phyloP scores from a whole-genome alignment of 1,140 invertebrate genomes.

The Hyles vespertilio region DNA sequence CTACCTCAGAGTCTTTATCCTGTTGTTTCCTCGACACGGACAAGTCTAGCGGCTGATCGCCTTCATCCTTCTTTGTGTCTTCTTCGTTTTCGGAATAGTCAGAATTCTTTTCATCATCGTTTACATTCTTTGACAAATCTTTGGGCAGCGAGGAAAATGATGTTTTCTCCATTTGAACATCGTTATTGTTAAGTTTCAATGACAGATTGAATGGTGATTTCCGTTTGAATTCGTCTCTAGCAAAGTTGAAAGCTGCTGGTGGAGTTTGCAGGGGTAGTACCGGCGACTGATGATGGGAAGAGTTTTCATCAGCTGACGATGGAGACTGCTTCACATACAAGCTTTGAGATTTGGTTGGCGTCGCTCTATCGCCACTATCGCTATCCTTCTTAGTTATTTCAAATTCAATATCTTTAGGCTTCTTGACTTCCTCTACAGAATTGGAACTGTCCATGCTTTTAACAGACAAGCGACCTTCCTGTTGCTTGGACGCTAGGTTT shows the following conservation, averaged over 20 bases:
- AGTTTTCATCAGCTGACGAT: constrained; percentile 80
- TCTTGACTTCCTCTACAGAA: constrained; percentile 58
- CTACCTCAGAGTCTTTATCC: constrained; percentile 57
- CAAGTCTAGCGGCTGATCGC: constrained; percentile 86
- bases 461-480: constrained; percentile 61
- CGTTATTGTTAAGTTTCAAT: constrained; percentile 54
- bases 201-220: constrained; percentile 60
- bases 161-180: constrained; percentile 36
- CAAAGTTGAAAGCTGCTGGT: constrained; percentile 58
- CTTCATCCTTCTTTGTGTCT: constrained; percentile 52
- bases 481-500: constrained; percentile 54
- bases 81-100: constrained; percentile 55
- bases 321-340: constrained; percentile 77
- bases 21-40: constrained; percentile 77
- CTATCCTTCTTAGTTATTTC: constrained; percentile 39
- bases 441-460: constrained; percentile 64
- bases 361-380: constrained; percentile 46
- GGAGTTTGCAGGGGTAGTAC: constrained; percentile 73
- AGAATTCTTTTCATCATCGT: constrained; percentile 43
- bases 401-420: constrained; percentile 46
- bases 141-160: constrained; percentile 54
- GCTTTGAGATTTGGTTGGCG: constrained; percentile 64
- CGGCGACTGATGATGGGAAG: constrained; percentile 79
- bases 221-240: constrained; percentile 54
- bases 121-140: constrained; percentile 58